phyloP scores from a whole-genome alignment of 1,140 invertebrate genomes.

The Teleopsis dalmanni region DNA sequence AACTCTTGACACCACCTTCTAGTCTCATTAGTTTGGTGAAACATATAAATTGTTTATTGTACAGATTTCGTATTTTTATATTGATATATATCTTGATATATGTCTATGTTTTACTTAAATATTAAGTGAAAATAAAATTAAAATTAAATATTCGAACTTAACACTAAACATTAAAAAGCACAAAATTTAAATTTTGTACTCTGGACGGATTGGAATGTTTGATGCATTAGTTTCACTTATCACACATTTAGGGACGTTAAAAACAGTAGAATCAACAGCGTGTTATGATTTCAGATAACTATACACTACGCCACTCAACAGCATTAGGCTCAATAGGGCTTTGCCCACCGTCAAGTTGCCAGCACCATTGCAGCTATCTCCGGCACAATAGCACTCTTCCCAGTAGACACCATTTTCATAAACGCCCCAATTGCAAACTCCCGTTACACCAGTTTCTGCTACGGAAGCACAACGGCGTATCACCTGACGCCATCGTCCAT shows the following conservation, averaged over 20 bases:
- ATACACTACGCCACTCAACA: background rate
- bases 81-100: too few species aligned
- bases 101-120: too few species aligned
- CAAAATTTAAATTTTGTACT: slow-evolving; percentile 4
- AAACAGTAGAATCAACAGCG: too few species aligned
- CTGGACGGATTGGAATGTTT: slow-evolving; percentile 11
- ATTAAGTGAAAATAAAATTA: too few species aligned
- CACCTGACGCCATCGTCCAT: slow-evolving; percentile 87
- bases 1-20: too few species aligned
- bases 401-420: slow-evolving; percentile 87
- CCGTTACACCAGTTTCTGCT: slow-evolving; percentile 80
- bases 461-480: slow-evolving; percentile 84
- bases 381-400: slow-evolving; percentile 90
- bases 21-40: too few species aligned
- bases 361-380: slow-evolving; percentile 70
- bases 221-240: background rate
- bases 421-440: slow-evolving; percentile 91
- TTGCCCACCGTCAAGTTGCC: background rate
- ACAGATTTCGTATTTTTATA: too few species aligned
- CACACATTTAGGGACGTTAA: background rate
- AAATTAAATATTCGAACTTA: too few species aligned
- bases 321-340: background rate
- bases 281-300: slow-evolving; percentile 3
- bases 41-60: too few species aligned
- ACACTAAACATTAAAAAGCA: too few species aligned